Evolutionary conservation across 2,113 vertebrate genomes (phyloP), one percentile per base, ranked within the genome.

Genomic region (Anser cygnoides): DNA sequence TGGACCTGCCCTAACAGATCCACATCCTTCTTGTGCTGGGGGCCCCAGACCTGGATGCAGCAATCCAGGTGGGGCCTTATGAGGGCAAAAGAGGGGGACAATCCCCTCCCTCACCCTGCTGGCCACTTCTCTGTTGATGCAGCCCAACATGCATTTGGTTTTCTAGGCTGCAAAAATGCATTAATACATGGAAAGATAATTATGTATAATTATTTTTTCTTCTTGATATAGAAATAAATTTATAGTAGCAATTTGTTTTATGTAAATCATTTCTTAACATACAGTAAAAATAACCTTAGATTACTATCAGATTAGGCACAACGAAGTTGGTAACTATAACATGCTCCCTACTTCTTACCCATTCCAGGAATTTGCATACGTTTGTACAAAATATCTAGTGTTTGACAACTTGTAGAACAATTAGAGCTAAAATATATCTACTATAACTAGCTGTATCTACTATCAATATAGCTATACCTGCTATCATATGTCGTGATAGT

Each of bases 291-390:
- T 17, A 57, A 22, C 1, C 67, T 84, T 61, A 50, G 6, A 1
- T 39, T 58, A 72, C 33, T 57, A 71, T 58, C 22, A 49, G 28
- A 57, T 23, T 71, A 57, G 71, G 22, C 5, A 78, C 12, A 87
- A 28, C 16, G 31, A 61, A 12, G 0, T 37, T 39, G 11, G 11
- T 61, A 57, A 43, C 13, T n/a, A 33, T 52, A 13, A 52, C 14
- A 49, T 49, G 10, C 3, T 79, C 20, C 12, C 0, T 1, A 28
- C 71, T 57, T 2, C 8, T 49, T 37, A 29, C 1, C 6, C 10
- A 22, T 79, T 54, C 44, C 31, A 70, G 58, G 89, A 41, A 71
- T 83, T 25, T 77, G 4, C 20, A 65, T 7, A 35, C 31, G 7
- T 59, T 59, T 50, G 6, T 39, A 85, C 8, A 70, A 70, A 70